These are phyloP conservation scores for Oxygymnocypris stewartii DNA, from an alignment of 2,113 vertebrate species.

Conservation along the genomic window DNA sequence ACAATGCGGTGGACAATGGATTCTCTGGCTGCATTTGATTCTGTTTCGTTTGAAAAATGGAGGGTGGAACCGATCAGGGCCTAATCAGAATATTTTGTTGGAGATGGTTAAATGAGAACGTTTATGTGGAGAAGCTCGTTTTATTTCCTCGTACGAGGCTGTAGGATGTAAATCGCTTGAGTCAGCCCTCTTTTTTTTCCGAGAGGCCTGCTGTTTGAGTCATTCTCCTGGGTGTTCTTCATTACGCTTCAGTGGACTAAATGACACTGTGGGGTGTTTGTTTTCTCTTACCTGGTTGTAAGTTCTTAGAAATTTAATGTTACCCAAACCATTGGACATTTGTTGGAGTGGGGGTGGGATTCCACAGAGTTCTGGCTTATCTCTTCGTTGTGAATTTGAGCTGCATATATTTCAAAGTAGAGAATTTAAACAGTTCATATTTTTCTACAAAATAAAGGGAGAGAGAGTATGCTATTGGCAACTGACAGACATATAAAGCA, in stretches of 20 bases:
- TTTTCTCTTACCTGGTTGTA: slow-evolving; percentile 40
- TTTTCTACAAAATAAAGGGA: slow-evolving; percentile 52
- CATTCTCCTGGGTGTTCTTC: slow-evolving; percentile 35
- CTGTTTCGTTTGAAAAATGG: not conserved
- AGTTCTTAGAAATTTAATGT: slow-evolving; percentile 32
- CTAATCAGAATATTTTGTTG: slow-evolving; percentile 16
- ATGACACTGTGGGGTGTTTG: slow-evolving; percentile 45
- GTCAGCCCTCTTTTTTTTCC: not conserved
- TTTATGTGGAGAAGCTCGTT: not conserved
- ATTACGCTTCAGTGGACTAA: slow-evolving; percentile 25
- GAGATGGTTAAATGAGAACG: slow-evolving; percentile 8
- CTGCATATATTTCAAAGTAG: slow-evolving; percentile 60
- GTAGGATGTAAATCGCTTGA: slow-evolving; percentile 14
- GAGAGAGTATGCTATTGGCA: slow-evolving; percentile 51
- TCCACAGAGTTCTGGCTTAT: slow-evolving; percentile 36
- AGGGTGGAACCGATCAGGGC: not conserved
- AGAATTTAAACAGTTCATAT: slow-evolving; percentile 57
- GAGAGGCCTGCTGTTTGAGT: slow-evolving; percentile 30
- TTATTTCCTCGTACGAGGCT: not conserved
- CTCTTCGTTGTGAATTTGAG: slow-evolving; percentile 62
- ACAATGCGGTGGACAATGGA: slow-evolving; percentile 4
- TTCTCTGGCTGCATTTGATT: slow-evolving; percentile 19
- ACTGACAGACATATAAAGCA: slow-evolving; percentile 75
- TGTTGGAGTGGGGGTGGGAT: not conserved
- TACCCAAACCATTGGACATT: slow-evolving; percentile 28